A percentile compares a stretch with the other conserved stretches of the same genome.
These are phyloP conservation scores for Petroica traversi DNA, from an alignment of 2,113 vertebrate genomes.

Conservation along the genomic window DNA sequence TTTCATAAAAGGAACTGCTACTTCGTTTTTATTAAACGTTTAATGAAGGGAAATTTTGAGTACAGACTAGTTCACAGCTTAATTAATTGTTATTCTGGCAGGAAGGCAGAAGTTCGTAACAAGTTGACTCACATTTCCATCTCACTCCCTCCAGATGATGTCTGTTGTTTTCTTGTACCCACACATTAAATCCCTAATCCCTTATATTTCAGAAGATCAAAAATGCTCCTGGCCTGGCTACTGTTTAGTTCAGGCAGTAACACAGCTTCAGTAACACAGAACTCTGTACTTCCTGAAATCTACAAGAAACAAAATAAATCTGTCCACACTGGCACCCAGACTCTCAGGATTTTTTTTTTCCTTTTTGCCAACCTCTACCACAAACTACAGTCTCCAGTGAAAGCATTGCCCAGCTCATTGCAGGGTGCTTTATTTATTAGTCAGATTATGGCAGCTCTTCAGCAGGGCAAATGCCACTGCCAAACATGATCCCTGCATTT, in stretches of 20 bases:
- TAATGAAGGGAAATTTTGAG: not conserved
- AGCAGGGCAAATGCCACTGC: slow-evolving; percentile 21
- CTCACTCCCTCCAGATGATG: not conserved
- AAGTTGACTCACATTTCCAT: not conserved
- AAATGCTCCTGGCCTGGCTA: not conserved
- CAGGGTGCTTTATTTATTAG: not conserved
- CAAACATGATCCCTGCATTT: not conserved
- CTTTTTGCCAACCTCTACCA: not conserved
- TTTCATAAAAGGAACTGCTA: not conserved
- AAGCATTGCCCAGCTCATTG: not conserved
- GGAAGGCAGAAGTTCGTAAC: not conserved
- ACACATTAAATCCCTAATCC: not conserved
- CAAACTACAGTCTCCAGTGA: not conserved
- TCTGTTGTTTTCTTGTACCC: not conserved
- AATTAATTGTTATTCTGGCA: not conserved
- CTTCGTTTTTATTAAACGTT: not conserved
- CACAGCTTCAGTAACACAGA: not conserved
- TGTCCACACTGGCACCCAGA: not conserved
- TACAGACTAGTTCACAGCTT: not conserved
- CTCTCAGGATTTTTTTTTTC: not conserved
- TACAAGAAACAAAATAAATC: not conserved
- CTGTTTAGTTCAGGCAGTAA: not conserved
- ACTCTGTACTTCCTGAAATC: not conserved
- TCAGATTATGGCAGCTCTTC: not conserved
- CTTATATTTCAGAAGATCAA: not conserved